Conservation (phyloP, 2,113 vertebrate species). For the Ciconia maguari region DNA sequence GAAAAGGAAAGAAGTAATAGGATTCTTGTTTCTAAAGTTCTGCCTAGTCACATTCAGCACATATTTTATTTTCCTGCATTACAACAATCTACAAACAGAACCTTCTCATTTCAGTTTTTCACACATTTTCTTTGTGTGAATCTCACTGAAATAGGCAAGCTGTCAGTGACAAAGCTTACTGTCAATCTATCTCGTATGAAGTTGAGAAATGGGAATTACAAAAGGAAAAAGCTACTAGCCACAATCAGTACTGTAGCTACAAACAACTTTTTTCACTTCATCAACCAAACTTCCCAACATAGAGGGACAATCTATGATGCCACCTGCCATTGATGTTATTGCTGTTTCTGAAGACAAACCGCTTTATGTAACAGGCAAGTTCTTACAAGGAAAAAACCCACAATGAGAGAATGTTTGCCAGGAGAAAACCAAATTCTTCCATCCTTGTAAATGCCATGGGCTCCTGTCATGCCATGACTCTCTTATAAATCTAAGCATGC, state of each 20-base stretch:
- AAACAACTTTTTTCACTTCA: not conserved
- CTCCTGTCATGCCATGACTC: not conserved
- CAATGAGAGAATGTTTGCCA: not conserved
- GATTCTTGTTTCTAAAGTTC: slow-evolving; percentile 24
- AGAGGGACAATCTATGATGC: not conserved
- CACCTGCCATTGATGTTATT: not conserved
- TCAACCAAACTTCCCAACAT: not conserved
- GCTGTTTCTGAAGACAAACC: not conserved
- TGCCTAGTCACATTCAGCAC: slow-evolving; percentile 33
- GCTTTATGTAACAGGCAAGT: not conserved
- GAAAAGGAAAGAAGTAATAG: not conserved
- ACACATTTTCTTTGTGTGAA: slow-evolving; percentile 4
- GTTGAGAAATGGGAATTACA: slow-evolving; percentile 15
- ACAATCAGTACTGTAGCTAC: not conserved
- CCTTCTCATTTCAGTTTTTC: slow-evolving; percentile 48
- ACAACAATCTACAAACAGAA: slow-evolving; percentile 19
- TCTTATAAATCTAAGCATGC: not conserved
- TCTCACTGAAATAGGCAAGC: slow-evolving; percentile 41
- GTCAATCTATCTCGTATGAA: not conserved
- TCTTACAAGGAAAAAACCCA: not conserved
- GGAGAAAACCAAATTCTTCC: not conserved
- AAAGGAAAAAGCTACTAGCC: not conserved
- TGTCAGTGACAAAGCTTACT: slow-evolving; percentile 39
- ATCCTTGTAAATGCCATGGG: not conserved
- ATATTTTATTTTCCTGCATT: slow-evolving; percentile 37